These are phyloP conservation scores for Augiades crinisus DNA, from an alignment of 2,888 invertebrate species.

Conservation along the genomic window DNA sequence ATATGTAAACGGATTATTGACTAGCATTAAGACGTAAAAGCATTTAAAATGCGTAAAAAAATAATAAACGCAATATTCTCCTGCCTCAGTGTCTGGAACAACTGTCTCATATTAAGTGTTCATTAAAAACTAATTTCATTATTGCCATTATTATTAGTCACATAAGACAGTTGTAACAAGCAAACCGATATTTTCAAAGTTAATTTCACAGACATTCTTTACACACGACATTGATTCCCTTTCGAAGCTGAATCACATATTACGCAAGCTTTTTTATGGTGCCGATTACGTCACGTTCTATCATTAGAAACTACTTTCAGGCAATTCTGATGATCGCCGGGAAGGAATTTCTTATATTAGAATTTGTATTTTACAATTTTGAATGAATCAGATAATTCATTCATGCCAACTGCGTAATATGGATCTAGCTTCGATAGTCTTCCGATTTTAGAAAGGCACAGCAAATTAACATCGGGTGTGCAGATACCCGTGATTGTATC, in stretches of 20 bases:
- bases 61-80: slow-evolving; percentile 35
- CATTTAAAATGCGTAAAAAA: slow-evolving; percentile 49
- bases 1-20: slow-evolving; percentile 21
- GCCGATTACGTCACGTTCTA: neutral
- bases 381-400: no score
- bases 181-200: neutral
- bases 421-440: slow-evolving; percentile 3
- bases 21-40: slow-evolving; percentile 17
- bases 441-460: slow-evolving; percentile 53
- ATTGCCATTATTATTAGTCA: slow-evolving; percentile 35
- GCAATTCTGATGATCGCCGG: neutral
- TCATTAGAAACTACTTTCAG: neutral
- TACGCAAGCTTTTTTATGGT: neutral
- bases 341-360: neutral
- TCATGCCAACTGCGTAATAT: neutral
- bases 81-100: slow-evolving; percentile 30
- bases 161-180: slow-evolving; percentile 35
- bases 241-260: slow-evolving; percentile 32
- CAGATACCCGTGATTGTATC: slow-evolving; percentile 56
- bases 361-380: no score
- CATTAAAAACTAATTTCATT: slow-evolving; percentile 32
- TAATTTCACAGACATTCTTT: slow-evolving; percentile 23
- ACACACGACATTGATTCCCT: slow-evolving; percentile 32
- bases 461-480: slow-evolving; percentile 46
- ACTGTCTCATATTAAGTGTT: slow-evolving; percentile 50